phyloP scores from a whole-genome alignment of 2,888 invertebrate genomes.

The Gastrophysa polygoni region DNA sequence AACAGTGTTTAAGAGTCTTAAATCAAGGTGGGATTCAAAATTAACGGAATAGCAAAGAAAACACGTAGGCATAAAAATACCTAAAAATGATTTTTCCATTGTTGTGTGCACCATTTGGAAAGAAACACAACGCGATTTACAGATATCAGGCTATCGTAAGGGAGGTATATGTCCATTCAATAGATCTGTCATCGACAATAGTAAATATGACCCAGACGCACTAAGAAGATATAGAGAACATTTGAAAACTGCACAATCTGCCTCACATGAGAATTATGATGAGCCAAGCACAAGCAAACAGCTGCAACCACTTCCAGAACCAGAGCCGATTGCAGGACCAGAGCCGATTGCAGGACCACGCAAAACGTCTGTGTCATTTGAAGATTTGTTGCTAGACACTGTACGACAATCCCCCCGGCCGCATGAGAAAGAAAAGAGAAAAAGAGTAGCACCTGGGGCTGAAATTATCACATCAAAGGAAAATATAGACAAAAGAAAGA shows the following conservation, averaged over 20 bases:
- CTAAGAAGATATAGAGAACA: background rate
- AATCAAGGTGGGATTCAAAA: background rate
- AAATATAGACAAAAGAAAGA: too few species aligned
- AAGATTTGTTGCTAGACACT: background rate
- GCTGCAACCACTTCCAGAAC: background rate
- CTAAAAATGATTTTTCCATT: too few species aligned
- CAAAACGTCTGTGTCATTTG: background rate
- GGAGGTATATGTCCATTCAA: conserved; percentile 40
- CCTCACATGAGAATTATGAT: too few species aligned
- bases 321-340: background rate
- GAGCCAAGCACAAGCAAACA: background rate
- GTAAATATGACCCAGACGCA: background rate
- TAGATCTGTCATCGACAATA: conserved; percentile 14
- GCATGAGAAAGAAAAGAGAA: background rate
- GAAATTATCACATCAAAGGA: background rate
- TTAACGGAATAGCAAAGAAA: background rate
- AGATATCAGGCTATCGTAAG: too few species aligned
- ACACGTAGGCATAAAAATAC: background rate
- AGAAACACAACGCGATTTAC: too few species aligned
- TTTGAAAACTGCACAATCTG: background rate
- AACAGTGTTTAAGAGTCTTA: background rate
- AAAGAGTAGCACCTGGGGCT: conserved; percentile 3
- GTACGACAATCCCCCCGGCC: background rate
- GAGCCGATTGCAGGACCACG: background rate
- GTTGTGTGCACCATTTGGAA: too few species aligned